Evolutionary conservation across 2,797 vertebrate species (phyloP), one percentile per base, ranked within the genome.

Genomic region (Rhyacichthys aspro): DNA sequence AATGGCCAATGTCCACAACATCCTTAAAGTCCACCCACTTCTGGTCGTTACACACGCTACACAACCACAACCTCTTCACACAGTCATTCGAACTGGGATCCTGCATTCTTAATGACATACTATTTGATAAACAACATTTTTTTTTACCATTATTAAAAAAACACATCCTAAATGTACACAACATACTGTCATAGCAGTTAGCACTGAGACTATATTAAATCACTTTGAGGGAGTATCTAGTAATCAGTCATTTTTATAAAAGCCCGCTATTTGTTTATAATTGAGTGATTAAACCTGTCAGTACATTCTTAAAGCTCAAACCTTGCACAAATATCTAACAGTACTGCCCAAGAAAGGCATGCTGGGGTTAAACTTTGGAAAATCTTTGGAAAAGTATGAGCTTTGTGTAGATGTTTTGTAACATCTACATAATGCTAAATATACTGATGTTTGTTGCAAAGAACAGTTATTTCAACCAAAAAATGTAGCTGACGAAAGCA

Each of bases 261-360:
- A 42, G 37, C 63, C 53, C 63, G 59, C 57, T 59, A 63, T 56
- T 12, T 70, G 59, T 78, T 78, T 81, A 53, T 44, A 63, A 74
- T 76, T 42, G 78, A 81, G 72, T 10, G 36, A 81, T 64, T 55
- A 52, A 80, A 77, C 62, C 76, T 87, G 88, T 91, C 87, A 88
- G 86, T 85, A 73, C 78, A 87, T 86, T 87, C 70, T 78, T 79
- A 73, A 60, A 78, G 66, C 59, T 79, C 86, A 86, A 89, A 81
- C 80, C 55, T 47, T 59, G 65, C 52, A 76, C 73, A 74, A 38
- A 18, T 62, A 67, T 82, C 72, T 76, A 86, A 80, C 79, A 74
- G 78, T 64, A 57, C 73, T 44, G 74, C 42, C 81, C 79, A 71
- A 57, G 72, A 86, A 83, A 86, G 65, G 67, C 83, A 81, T 70